Percentiles rank a stretch among this genome's conserved stretches.
Conservation (phyloP, 2,113 vertebrate genomes). For the Callopanchax toddi region DNA sequence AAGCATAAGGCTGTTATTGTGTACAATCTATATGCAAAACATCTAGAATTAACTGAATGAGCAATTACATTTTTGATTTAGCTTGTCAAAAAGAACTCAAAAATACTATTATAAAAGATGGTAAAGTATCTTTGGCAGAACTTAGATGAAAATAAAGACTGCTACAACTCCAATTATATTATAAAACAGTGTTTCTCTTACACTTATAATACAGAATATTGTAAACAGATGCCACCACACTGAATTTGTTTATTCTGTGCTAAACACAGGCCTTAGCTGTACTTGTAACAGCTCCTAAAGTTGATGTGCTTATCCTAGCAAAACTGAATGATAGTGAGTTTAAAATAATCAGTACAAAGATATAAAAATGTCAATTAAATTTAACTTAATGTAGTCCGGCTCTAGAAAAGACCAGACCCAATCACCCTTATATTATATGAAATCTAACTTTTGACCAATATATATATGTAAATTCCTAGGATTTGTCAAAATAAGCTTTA, state of each 20-base stretch:
- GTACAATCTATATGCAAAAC: conserved; percentile 46
- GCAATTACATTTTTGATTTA: no score
- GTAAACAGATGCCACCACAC: conserved; percentile 65
- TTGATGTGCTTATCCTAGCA: conserved; percentile 51
- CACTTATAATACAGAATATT: conserved; percentile 46
- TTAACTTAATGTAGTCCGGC: conserved; percentile 40
- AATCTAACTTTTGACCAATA: conserved; percentile 68
- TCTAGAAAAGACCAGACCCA: conserved; percentile 41
- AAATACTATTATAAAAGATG: no score
- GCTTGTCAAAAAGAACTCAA: no score
- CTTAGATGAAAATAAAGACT: conserved; percentile 23
- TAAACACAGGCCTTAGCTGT: conserved; percentile 36
- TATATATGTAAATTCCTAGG: conserved; percentile 69
- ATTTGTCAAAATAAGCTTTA: conserved; percentile 61
- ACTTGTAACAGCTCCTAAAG: conserved; percentile 52
- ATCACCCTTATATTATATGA: conserved; percentile 45
- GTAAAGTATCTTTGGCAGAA: conserved; percentile 73
- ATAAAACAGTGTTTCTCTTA: conserved; percentile 60
- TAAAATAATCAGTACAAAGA: conserved; percentile 60
- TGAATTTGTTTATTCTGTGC: no score
- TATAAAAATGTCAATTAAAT: conserved; percentile 51
- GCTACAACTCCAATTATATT: conserved; percentile 27
- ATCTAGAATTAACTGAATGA: conserved; percentile 4
- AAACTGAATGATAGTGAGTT: conserved; percentile 44
- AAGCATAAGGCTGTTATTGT: conserved; percentile 14